Evolutionary conservation across 2,113 vertebrate genomes (phyloP), one percentile per base, ranked within the genome.

Genomic region (Nothoprocta perdicaria): DNA sequence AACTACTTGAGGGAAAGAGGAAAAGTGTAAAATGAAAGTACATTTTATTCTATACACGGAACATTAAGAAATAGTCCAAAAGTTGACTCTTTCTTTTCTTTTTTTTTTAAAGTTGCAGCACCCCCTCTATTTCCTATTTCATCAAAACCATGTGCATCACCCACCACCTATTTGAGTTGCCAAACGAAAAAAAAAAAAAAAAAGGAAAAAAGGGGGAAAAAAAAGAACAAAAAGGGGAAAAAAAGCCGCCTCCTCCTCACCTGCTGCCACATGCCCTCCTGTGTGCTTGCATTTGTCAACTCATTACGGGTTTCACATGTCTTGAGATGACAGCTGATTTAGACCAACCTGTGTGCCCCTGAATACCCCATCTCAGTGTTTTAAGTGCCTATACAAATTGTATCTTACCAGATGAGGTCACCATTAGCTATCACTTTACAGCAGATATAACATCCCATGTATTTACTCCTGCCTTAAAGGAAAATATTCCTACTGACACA

Each of bases 21-120:
- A 84, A 89, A 96, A 96, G 95, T 96, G 84, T 84, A 96, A 96
- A 95, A 95, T 89, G 73, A 95, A 82, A 75, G 90, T 40, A 58
- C 41, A 89, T 95, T 97, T 97, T 98, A 98, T 97, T 97, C 97
- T 97, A 97, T 97, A 97, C 58, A 98, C 96, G 93, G 96, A 91
- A 95, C 62, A 94, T 82, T 66, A 86, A 89, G 48, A 89, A 96
- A 95, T 72, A 94, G n/a, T 74, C 69, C 27, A 89, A 95, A 88
- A 94, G 77, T 69, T 85, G 73, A 18, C 9, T 65, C 35, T 38
- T 3, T 43, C 11, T 65, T 90, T 96, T 65, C 35, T 38, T 3
- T 43, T 43, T 65, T 90, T 96, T 96, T 95, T 95, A 94, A 96
- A 96, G 96, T 96, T 96, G 96, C 96, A 96, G 96, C 91, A 96